Evolutionary conservation across 2,113 vertebrate species (phyloP).

Genomic region (Pipra filicauda): DNA sequence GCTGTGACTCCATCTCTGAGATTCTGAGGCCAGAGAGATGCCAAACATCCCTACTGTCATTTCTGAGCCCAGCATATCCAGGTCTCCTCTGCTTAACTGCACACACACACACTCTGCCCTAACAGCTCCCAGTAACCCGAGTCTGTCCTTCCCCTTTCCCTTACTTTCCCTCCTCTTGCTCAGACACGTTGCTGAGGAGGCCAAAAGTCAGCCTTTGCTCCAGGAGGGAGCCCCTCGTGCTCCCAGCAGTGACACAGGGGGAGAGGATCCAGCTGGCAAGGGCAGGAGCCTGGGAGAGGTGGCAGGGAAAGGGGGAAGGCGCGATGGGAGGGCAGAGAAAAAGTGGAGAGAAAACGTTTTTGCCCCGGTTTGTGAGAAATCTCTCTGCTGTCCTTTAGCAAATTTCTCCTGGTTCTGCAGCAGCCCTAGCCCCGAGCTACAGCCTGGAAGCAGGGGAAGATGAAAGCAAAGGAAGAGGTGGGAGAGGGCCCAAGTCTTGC

Average conservation of each 20-base stretch:
- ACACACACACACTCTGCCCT: neutral
- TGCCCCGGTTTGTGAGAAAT: neutral
- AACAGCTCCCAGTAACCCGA: neutral
- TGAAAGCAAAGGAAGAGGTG: neutral
- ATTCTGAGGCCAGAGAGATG: rapidly evolving
- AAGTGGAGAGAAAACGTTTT: neutral
- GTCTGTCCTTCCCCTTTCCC: conserved; percentile 33
- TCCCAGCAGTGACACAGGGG: neutral
- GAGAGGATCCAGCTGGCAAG: neutral
- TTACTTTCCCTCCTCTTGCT: conserved; percentile 26
- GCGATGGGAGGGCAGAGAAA: neutral
- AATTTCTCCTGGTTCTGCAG: neutral
- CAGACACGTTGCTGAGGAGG: neutral
- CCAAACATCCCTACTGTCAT: neutral
- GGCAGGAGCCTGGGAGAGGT: neutral
- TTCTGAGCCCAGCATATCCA: neutral
- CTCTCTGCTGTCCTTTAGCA: neutral
- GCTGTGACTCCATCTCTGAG: neutral
- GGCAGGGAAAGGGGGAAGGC: neutral
- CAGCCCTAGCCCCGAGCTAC: neutral
- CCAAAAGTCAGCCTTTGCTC: neutral
- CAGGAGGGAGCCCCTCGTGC: neutral
- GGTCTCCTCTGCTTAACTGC: neutral
- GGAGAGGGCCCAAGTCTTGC: neutral
- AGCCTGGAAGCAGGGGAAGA: conserved; percentile 8